These are phyloP conservation scores for Orbicella faveolata DNA, from an alignment of 64 coral and sea anemone species.

Conservation along the genomic window DNA sequence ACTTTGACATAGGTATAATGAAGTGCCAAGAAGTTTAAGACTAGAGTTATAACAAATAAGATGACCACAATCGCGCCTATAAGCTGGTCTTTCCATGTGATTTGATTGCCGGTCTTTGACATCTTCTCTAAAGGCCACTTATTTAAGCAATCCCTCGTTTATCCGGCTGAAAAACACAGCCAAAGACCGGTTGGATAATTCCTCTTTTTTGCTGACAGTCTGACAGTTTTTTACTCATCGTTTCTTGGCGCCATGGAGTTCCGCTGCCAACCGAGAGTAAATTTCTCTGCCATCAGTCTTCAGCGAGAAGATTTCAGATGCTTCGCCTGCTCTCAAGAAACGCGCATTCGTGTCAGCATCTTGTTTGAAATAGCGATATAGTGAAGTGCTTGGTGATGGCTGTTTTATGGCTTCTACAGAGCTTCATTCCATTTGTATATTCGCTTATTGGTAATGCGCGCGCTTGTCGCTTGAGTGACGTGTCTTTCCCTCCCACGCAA, in stretches of 20 bases:
- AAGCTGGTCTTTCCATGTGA: constrained; percentile 70
- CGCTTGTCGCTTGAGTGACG: constrained; percentile 27
- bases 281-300: background rate
- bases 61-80: constrained; percentile 60
- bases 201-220: background rate
- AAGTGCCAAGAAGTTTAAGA: constrained; percentile 79
- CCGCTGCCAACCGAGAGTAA: background rate
- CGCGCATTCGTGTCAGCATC: background rate
- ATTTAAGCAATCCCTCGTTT: background rate
- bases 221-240: background rate
- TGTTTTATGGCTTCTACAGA: background rate
- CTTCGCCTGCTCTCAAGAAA: background rate
- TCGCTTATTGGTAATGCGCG: background rate
- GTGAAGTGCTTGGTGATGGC: background rate
- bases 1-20: constrained; percentile 92
- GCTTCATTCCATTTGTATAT: background rate
- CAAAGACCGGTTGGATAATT: background rate
- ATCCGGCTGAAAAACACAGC: constrained; percentile 10
- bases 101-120: background rate
- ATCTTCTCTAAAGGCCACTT: constrained; percentile 18
- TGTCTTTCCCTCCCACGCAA: constrained; percentile 8
- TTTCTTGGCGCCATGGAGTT: background rate
- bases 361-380: constrained; percentile 10
- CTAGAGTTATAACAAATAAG: constrained; percentile 79
- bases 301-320: background rate